Evolutionary conservation across 2,888 invertebrate species (phyloP).

Genomic region (Aphidoletes aphidimyza): DNA sequence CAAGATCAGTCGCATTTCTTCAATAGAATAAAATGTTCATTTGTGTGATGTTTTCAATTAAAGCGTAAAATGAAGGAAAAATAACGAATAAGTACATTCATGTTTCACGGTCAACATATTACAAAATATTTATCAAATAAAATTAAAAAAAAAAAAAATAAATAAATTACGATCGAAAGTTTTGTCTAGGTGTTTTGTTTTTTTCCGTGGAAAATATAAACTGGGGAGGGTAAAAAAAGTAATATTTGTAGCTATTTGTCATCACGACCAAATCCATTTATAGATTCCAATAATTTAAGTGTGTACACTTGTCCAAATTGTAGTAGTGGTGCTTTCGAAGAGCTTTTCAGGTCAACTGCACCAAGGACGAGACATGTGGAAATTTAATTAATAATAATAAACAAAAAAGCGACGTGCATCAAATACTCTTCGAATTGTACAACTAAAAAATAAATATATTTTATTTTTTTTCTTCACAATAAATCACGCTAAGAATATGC

Average conservation of each 20-base stretch:
- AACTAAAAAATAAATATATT: constrained; percentile 50
- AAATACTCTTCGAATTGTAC: background rate
- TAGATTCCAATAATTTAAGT: background rate
- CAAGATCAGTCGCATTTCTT: constrained; percentile 9
- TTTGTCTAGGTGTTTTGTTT: background rate
- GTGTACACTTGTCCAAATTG: background rate
- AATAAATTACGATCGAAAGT: background rate
- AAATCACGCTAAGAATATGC: constrained; percentile 42
- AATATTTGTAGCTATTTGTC: background rate
- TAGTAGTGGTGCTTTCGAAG: background rate
- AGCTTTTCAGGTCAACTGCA: background rate
- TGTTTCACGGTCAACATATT: too few relatives aligned
- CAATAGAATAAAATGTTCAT: background rate
- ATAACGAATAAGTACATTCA: background rate
- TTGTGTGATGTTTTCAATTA: background rate
- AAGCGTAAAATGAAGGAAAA: background rate
- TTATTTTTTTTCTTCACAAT: constrained; percentile 46
- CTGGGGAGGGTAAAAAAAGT: background rate
- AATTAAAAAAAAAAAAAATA: too few relatives aligned
- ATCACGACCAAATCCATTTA: background rate
- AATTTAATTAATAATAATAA: too few relatives aligned
- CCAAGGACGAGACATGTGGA: background rate
- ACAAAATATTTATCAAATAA: too few relatives aligned
- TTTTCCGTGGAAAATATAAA: background rate
- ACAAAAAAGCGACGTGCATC: background rate